Evolutionary conservation across 2,888 invertebrate species (phyloP).

Genomic region (Drosophila monieri): DNA sequence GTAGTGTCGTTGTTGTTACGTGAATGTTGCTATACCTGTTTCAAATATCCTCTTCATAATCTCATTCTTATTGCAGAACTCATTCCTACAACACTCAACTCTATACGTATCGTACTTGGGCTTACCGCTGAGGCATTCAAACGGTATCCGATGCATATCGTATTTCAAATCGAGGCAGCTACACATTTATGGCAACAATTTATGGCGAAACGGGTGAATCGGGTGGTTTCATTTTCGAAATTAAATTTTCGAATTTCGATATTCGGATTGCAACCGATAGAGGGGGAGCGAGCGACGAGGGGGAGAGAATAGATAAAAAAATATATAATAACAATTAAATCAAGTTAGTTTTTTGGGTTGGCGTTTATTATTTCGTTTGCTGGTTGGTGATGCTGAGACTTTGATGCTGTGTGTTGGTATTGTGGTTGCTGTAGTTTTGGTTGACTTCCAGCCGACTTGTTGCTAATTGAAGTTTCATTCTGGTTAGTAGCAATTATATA

Average conservation of each 20-base stretch:
- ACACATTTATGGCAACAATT: slow-evolving; percentile 24
- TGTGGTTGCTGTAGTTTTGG: slow-evolving; percentile 28
- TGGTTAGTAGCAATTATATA: slow-evolving; percentile 66
- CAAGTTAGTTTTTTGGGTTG: slow-evolving; percentile 50
- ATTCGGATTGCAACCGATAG: not conserved
- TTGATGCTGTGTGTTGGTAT: slow-evolving; percentile 18
- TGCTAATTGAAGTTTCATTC: slow-evolving; percentile 62
- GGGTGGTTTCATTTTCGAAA: no score
- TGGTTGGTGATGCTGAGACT: slow-evolving; percentile 24
- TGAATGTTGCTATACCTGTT: slow-evolving; percentile 78
- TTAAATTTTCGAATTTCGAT: not conserved
- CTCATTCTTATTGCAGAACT: slow-evolving; percentile 84
- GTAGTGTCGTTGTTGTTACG: slow-evolving; percentile 44
- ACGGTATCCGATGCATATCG: slow-evolving; percentile 83
- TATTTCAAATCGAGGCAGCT: slow-evolving; percentile 84
- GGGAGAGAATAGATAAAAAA: slow-evolving; percentile 40
- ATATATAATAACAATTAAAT: slow-evolving; percentile 42
- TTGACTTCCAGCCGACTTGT: slow-evolving; percentile 49
- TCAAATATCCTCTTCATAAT: slow-evolving; percentile 82
- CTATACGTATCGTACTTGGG: slow-evolving; percentile 82
- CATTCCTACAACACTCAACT: slow-evolving; percentile 83
- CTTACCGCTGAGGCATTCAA: slow-evolving; percentile 84
- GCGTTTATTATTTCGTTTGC: slow-evolving; percentile 30
- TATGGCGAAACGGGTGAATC: not conserved
- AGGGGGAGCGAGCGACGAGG: slow-evolving; percentile 21